Conservation (phyloP, 2,113 vertebrate species). For the Tetraodon nigroviridis region DNA sequence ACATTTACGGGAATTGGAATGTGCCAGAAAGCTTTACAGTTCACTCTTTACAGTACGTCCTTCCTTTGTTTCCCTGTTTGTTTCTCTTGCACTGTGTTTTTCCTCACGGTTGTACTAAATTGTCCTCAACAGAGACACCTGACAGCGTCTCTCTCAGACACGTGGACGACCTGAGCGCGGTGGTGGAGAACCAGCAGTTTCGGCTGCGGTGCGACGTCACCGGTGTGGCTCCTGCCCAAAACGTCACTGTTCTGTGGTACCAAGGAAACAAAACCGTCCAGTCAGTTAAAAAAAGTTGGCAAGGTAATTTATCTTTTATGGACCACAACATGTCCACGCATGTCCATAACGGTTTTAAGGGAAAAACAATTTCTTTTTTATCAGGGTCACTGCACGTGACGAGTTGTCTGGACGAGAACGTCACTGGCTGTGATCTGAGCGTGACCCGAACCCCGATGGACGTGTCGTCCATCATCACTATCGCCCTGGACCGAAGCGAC, state of each 20-base stretch:
- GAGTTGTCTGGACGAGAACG: conserved; percentile 10
- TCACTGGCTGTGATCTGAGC: neutral
- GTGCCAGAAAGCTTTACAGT: conserved; percentile 2
- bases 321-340: too few species aligned
- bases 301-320: too few species aligned
- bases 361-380: neutral
- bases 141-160: conserved; percentile 47
- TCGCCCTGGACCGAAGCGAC: conserved; percentile 35
- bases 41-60: conserved; percentile 69
- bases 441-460: neutral
- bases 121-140: conserved; percentile 52
- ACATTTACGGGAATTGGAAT: neutral
- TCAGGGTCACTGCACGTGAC: conserved; percentile 17
- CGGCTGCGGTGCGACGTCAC: conserved; percentile 67
- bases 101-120: neutral
- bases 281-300: conserved; percentile 7
- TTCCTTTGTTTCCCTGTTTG: neutral
- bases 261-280: conserved; percentile 16
- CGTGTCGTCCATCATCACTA: conserved; percentile 20
- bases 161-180: neutral
- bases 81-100: neutral
- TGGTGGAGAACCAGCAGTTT: conserved; percentile 35
- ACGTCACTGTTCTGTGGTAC: conserved; percentile 59
- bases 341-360: too few species aligned
- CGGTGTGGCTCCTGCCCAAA: conserved; percentile 45